Conservation (phyloP, 2,113 vertebrate genomes). For the Mugil cephalus region DNA sequence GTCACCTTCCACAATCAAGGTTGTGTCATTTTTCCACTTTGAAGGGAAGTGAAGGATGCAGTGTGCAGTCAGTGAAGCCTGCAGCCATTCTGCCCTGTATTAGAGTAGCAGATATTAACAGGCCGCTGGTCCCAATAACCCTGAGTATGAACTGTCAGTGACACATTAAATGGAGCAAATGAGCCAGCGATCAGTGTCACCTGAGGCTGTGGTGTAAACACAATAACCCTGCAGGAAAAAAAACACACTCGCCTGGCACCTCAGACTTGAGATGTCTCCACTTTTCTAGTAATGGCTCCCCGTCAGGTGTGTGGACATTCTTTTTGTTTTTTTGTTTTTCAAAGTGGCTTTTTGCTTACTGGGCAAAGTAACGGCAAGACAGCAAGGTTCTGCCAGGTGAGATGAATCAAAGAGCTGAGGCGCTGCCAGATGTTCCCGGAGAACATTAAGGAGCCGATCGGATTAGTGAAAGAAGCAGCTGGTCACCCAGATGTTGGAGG, state of each 20-base stretch:
- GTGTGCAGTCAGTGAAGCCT: slow-evolving; percentile 47
- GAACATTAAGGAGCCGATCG: slow-evolving; percentile 67
- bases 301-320: neutral
- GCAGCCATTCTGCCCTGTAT: slow-evolving; percentile 44
- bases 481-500: slow-evolving; percentile 73
- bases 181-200: slow-evolving; percentile 50
- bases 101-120: slow-evolving; percentile 63
- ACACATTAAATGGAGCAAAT: slow-evolving; percentile 61
- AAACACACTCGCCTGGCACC: neutral
- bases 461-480: slow-evolving; percentile 72
- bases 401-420: slow-evolving; percentile 71
- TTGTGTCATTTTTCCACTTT: slow-evolving; percentile 56
- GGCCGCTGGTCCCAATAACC: slow-evolving; percentile 54
- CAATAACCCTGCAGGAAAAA: slow-evolving; percentile 36
- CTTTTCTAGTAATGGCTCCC: slow-evolving; percentile 29
- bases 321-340: slow-evolving; percentile 17
- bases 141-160: slow-evolving; percentile 46
- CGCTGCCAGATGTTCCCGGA: slow-evolving; percentile 66
- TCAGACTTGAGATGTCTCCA: slow-evolving; percentile 21
- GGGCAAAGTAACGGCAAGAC: slow-evolving; percentile 59
- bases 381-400: slow-evolving; percentile 55
- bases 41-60: slow-evolving; percentile 53
- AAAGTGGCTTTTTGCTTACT: slow-evolving; percentile 44
- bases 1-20: slow-evolving; percentile 56
- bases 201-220: slow-evolving; percentile 46